Percentiles rank a stretch among this genome's conserved stretches.
Conservation (phyloP, 1,140 invertebrate species). For the Brachionus rubens region DNA sequence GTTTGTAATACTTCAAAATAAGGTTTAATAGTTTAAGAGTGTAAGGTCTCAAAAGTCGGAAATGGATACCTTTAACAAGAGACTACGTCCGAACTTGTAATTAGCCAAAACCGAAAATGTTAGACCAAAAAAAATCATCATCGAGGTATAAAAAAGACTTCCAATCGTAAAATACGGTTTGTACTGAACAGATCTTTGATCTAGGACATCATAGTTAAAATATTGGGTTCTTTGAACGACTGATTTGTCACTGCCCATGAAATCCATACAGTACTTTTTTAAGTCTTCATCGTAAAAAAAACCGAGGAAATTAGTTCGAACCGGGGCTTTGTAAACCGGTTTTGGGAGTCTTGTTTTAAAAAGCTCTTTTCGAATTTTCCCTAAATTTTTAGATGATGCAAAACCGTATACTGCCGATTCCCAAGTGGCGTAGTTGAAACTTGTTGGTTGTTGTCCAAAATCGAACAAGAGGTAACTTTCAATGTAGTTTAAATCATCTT, state of each 20-base stretch:
- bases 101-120: slow-evolving; percentile 69
- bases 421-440: slow-evolving; percentile 73
- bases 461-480: slow-evolving; percentile 68
- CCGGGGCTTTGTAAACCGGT: slow-evolving; percentile 63
- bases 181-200: slow-evolving; percentile 67
- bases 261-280: slow-evolving; percentile 67
- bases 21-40: not conserved
- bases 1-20: slow-evolving; percentile 39
- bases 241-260: slow-evolving; percentile 74
- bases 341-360: slow-evolving; percentile 67
- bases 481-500: slow-evolving; percentile 71
- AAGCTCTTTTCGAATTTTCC: slow-evolving; percentile 66
- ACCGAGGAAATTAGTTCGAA: slow-evolving; percentile 26
- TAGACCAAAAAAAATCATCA: slow-evolving; percentile 63
- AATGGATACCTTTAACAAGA: slow-evolving; percentile 66
- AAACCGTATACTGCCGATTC: slow-evolving; percentile 74
- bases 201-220: slow-evolving; percentile 68
- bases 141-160: slow-evolving; percentile 57
- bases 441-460: slow-evolving; percentile 47
- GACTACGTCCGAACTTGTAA: slow-evolving; percentile 65
- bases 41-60: too few relatives aligned
- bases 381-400: slow-evolving; percentile 66
- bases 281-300: slow-evolving; percentile 19
- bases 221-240: slow-evolving; percentile 74
- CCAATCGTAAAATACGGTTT: slow-evolving; percentile 56